Conservation (phyloP, 2,888 invertebrate genomes). For the Steinernema scapterisci region DNA sequence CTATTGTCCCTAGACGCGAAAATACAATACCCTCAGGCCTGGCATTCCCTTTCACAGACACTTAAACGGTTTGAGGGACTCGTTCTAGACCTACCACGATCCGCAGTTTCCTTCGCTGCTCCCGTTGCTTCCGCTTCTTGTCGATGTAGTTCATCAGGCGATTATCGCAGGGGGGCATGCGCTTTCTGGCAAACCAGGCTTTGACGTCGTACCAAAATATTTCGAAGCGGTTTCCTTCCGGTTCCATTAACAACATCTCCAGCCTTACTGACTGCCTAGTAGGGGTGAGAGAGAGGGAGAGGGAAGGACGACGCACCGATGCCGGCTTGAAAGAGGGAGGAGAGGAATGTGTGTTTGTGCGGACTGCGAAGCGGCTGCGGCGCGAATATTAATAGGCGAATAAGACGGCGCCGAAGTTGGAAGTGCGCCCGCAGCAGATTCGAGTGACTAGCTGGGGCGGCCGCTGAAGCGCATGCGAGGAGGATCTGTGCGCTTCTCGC, state of each 20-base stretch:
- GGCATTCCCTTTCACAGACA: too few species aligned
- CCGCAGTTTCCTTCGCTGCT: not conserved
- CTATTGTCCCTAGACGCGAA: too few species aligned
- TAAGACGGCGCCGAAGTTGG: not conserved
- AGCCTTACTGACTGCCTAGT: not conserved
- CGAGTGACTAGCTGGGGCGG: not conserved
- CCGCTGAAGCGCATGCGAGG: not conserved
- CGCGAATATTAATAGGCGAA: too few species aligned
- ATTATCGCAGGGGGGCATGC: not conserved
- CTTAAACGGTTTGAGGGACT: too few species aligned
- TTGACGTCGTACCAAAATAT: slow-evolving; percentile 21
- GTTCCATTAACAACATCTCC: slow-evolving; percentile 3
- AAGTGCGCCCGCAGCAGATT: not conserved
- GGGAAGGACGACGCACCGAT: not conserved
- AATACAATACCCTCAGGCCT: too few species aligned
- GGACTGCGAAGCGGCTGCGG: too few species aligned
- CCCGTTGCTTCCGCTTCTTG: not conserved
- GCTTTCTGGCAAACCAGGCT: not conserved
- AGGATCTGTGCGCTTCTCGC: not conserved
- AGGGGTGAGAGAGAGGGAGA: too few species aligned
- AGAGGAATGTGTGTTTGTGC: not conserved
- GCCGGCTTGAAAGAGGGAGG: too few species aligned
- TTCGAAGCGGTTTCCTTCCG: slow-evolving; percentile 13
- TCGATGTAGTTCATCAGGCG: not conserved
- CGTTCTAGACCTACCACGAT: not conserved